phyloP scores from a whole-genome alignment of 2,113 vertebrate species.

The Elephas maximus region DNA sequence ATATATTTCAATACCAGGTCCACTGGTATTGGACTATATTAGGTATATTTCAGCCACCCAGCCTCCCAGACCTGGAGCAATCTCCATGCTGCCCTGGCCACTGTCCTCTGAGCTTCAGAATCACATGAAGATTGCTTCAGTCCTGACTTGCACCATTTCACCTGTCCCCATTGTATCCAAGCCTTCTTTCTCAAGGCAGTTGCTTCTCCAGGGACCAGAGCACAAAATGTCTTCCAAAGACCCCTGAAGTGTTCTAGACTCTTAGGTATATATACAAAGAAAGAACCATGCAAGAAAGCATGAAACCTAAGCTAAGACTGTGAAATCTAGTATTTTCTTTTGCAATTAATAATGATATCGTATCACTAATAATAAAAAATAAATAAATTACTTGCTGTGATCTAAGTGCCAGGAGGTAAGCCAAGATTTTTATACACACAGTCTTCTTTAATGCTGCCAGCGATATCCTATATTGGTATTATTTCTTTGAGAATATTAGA shows the following conservation, averaged over 20 bases:
- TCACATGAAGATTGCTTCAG: not conserved
- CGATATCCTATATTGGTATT: not conserved
- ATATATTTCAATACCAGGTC: not conserved
- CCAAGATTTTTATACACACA: not conserved
- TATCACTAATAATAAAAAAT: not conserved
- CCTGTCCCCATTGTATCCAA: not conserved
- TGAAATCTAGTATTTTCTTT: not conserved
- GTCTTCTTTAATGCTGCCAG: not conserved
- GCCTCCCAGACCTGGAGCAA: not conserved
- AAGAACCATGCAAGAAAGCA: not conserved
- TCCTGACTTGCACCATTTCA: not conserved
- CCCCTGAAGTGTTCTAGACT: not conserved
- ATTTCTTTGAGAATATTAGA: not conserved
- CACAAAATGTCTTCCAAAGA: not conserved
- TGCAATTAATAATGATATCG: not conserved
- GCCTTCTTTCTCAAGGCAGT: not conserved
- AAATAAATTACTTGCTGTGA: not conserved
- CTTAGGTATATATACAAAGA: not conserved
- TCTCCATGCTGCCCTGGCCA: not conserved
- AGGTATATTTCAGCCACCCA: too few species aligned
- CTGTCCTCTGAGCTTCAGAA: not conserved
- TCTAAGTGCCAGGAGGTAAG: not conserved
- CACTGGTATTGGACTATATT: not conserved
- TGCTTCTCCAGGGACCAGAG: not conserved
- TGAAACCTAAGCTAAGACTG: not conserved